These are phyloP conservation scores for Thalassarche chlororhynchos DNA, from an alignment of 2,113 vertebrate genomes.

Conservation along the genomic window DNA sequence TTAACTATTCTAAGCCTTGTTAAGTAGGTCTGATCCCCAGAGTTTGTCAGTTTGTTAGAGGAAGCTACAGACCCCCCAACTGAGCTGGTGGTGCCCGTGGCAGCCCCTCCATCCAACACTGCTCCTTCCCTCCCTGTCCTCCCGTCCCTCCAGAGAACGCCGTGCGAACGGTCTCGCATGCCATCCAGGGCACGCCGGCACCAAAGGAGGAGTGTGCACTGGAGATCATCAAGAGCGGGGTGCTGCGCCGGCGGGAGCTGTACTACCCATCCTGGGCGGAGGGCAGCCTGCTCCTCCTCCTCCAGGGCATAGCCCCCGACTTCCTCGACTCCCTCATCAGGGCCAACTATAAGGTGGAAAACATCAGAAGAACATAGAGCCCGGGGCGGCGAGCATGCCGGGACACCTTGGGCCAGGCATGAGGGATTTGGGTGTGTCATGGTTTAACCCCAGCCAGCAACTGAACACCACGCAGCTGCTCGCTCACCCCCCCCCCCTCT, in stretches of 20 bases:
- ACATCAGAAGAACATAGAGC: background rate
- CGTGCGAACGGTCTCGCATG: background rate
- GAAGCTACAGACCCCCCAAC: background rate
- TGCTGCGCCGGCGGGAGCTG: conserved; percentile 65
- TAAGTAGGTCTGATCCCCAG: background rate
- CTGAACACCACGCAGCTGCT: no score
- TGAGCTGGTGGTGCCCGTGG: accelerated
- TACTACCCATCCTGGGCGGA: background rate
- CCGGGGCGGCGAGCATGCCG: accelerated
- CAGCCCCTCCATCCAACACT: accelerated
- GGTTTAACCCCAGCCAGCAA: no score
- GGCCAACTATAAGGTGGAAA: background rate
- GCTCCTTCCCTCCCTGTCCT: background rate
- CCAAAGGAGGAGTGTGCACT: conserved; percentile 78
- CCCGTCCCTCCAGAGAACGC: conserved; percentile 52
- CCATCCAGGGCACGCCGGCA: background rate
- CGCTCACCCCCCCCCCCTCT: no score
- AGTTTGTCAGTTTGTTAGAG: accelerated
- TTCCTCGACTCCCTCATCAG: conserved; percentile 28
- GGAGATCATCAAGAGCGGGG: conserved; percentile 74
- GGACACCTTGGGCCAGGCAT: background rate
- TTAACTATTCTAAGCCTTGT: background rate
- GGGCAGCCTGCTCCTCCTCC: background rate
- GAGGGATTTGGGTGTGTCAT: no score
- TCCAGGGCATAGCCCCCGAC: conserved; percentile 20